These are phyloP conservation scores for Acrossocheilus fasciatus DNA, from an alignment of 2,797 vertebrate species.

Conservation along the genomic window DNA sequence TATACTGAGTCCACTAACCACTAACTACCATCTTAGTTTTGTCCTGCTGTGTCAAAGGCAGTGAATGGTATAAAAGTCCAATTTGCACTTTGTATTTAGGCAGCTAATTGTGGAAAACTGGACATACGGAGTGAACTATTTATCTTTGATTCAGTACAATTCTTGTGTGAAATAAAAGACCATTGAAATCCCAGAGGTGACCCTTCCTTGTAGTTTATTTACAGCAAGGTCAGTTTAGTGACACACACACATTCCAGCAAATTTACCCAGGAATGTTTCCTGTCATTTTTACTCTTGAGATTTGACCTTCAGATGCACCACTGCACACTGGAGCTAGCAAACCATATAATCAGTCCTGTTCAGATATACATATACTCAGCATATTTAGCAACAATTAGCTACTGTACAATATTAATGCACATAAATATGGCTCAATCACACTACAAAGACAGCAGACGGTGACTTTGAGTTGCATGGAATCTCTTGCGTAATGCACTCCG, in stretches of 20 bases:
- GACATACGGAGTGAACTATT: not conserved
- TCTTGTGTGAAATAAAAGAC: constrained; percentile 42
- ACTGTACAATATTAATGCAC: not conserved
- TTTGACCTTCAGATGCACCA: constrained; percentile 24
- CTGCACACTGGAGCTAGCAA: not conserved
- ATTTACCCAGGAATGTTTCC: constrained; percentile 1
- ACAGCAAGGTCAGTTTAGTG: constrained; percentile 29
- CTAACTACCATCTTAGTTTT: constrained; percentile 23
- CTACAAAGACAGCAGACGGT: not conserved
- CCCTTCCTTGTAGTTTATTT: constrained; percentile 11
- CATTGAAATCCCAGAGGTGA: constrained; percentile 42
- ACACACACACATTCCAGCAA: not conserved
- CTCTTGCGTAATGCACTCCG: not conserved
- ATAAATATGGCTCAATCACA: not conserved
- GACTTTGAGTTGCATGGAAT: not conserved
- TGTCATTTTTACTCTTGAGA: not conserved
- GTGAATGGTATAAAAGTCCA: constrained; percentile 42
- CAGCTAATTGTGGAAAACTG: constrained; percentile 57
- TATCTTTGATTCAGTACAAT: constrained; percentile 64
- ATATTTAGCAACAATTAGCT: not conserved
- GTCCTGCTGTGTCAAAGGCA: constrained; percentile 45
- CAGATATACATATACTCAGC: not conserved
- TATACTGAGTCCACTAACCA: constrained; percentile 18
- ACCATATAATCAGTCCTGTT: not conserved
- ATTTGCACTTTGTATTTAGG: constrained; percentile 58